Percentiles rank a stretch among this genome's conserved stretches.
Evolutionary conservation across 2,888 invertebrate genomes (phyloP).

Genomic region (Heliconius charithonia): DNA sequence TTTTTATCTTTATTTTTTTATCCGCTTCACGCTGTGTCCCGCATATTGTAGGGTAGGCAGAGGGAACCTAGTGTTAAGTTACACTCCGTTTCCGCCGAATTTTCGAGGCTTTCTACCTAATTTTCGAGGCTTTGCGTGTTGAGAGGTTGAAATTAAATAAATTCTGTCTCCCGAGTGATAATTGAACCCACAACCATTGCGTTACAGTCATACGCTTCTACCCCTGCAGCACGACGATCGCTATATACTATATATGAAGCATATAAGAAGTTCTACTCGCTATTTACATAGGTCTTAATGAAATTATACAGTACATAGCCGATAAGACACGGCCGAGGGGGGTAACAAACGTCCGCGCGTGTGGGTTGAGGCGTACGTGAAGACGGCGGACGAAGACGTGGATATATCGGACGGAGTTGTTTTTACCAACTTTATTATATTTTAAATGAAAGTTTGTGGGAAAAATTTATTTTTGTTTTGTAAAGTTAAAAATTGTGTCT

Average conservation of each 20-base stretch:
- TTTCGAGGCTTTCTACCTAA: too few relatives aligned
- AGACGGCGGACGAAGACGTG: constrained; percentile 79
- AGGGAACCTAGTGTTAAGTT: too few relatives aligned
- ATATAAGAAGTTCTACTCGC: not conserved
- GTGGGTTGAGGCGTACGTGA: constrained; percentile 73
- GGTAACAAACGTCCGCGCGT: constrained; percentile 60
- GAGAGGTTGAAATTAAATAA: too few relatives aligned
- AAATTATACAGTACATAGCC: constrained; percentile 60
- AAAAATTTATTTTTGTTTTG: not conserved
- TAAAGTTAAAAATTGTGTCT: too few relatives aligned
- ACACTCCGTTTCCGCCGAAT: too few relatives aligned
- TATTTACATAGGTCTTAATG: constrained; percentile 49
- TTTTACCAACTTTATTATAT: constrained; percentile 39
- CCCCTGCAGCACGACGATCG: too few relatives aligned
- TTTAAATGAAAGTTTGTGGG: not conserved
- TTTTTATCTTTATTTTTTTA: too few relatives aligned
- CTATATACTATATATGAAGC: not conserved
- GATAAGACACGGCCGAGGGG: constrained; percentile 70
- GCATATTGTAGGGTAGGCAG: too few relatives aligned
- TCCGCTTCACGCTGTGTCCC: too few relatives aligned
- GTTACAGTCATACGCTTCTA: not conserved
- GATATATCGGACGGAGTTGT: constrained; percentile 58
- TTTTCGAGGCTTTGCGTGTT: too few relatives aligned
- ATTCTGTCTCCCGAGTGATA: too few relatives aligned
- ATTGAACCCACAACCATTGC: too few relatives aligned